Base-by-base conservation (phyloP, 1,140 invertebrate species). In the Elymnias hypermnestra region DNA sequence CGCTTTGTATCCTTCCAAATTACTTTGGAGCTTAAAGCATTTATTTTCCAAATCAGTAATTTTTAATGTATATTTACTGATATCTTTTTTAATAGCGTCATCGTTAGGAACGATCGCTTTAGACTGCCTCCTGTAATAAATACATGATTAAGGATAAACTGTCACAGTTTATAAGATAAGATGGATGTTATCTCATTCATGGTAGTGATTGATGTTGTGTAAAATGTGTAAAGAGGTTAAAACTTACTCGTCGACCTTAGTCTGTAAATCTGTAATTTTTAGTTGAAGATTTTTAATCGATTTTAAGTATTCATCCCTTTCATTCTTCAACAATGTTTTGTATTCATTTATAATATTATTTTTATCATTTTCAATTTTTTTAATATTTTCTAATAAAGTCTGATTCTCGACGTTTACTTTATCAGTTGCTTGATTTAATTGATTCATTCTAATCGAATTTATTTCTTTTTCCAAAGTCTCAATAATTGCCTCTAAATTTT, bases 291-390 rank as follows among this genome's bases (percentile, higher is more conserved):
- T 72, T 55, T 72, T 71, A 12, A 79, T 55, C 42, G 62, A 65
- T 62, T 78, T 75, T 9, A 48, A 41, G 53, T 79, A 78, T 40
- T 83, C 69, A 8, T 69, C 51, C 57, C 79, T 76, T 63, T 87
- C 83, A 9, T 58, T 75, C 7, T 68, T 57, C 29, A 87, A 53
- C 17, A 86, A 45, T 43, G 74, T 62, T 60, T 82, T 79, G 42
- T 82, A 87, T 57, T 85, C 71, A n/a, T 44, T 37, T 14, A 79
- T 58, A 8, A 78, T 55, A 3, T 39, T 21, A 45, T 78, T 70
- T 58, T 87, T 87, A 29, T 86, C 81, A 12, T 53, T 63, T 68
- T 86, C 83, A 17, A 87, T 59, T 40, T 73, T 57, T 58, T 82
- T 72, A 5, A 86, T 37, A 12, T 59, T 57, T 28, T 55, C 29